Base-by-base conservation (phyloP, 1,140 invertebrate species). In the Luehdorfia chinensis region DNA sequence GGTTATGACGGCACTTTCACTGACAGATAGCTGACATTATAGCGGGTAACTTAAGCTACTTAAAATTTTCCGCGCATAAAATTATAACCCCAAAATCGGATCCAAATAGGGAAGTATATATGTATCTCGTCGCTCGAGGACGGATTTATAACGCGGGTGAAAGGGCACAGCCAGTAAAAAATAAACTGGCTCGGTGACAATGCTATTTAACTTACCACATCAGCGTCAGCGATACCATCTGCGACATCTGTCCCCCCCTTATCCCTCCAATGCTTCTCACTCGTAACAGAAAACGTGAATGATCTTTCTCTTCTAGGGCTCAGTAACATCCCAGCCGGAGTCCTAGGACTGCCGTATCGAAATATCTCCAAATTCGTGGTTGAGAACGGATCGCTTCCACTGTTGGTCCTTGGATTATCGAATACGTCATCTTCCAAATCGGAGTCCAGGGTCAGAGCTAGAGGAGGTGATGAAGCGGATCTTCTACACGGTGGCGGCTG, bases 351-450 rank as follows among this genome's bases (percentile, higher is more conserved):
- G 0, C 70, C 70, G 31, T 75, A 77, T 34, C 76, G 62, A 36
- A 80, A 83, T 53, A 84, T 86, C 41, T 84, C 79, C 8, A 84
- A 45, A 34, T 81, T 83, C 2, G 74, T 67, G 0, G 76, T 78
- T 0, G 78, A 73, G 45, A 80, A 84, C 2, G 70, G 66, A 37
- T 81, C 79, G 45, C 75, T 84, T 0, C 67, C 75, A 14, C 63
- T 66, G 27, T 81, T 74, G 3, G 65, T 66, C 23, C 76, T 47
- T 0, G 77, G 77, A 34, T 63, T 66, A 28, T 66, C 47, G 60
- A 85, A 85, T 2, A 85, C 81, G 34, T 85, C 81, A 31, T 85
- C 81, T 5, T 85, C 81, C 1, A 80, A 41, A 21, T 84, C 77
- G 0, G 63, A 64, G 46, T 84, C 81, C 39, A 80, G 61, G 53